Percentiles rank a stretch among this genome's conserved stretches.
phyloP scores from a whole-genome alignment of 2,113 vertebrate species.

The Reinhardtius hippoglossoides region DNA sequence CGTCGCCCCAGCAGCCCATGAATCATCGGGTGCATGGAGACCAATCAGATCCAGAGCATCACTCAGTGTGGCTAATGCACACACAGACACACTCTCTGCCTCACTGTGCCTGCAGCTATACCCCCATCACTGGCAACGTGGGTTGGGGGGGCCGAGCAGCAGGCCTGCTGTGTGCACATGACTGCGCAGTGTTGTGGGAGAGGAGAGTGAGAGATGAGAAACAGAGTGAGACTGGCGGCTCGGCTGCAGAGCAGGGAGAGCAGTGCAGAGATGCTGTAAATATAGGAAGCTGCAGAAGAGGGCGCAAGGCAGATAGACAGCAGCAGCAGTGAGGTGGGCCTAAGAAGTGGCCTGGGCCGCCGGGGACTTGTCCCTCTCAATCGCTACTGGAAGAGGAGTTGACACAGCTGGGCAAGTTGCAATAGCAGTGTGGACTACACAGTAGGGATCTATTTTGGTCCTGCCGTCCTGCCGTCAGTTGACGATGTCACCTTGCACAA shows the following conservation, averaged over 20 bases:
- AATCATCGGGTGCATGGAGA: conserved; percentile 55
- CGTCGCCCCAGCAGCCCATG: conserved; percentile 34
- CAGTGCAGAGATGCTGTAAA: conserved; percentile 16
- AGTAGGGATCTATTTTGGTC: conserved; percentile 81
- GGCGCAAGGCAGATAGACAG: conserved; percentile 49
- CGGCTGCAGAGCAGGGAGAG: conserved; percentile 60
- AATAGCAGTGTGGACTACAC: conserved; percentile 66
- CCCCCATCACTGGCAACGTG: conserved; percentile 59
- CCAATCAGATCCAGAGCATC: conserved; percentile 58
- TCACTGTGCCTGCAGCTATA: conserved; percentile 60
- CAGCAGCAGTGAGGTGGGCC: conserved; percentile 53
- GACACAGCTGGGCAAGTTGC: conserved; percentile 74
- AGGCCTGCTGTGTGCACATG: conserved; percentile 71
- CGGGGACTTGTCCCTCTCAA: conserved; percentile 54
- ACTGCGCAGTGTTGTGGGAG: conserved; percentile 68
- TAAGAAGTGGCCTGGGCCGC: conserved; percentile 48
- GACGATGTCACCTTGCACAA: conserved; percentile 77
- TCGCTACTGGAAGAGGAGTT: conserved; percentile 67
- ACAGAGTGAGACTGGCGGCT: conserved; percentile 51
- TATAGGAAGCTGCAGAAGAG: conserved; percentile 21
- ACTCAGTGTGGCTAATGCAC: conserved; percentile 30
- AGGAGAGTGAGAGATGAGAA: conserved; percentile 70
- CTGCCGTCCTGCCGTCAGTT: conserved; percentile 76
- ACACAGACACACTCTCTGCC: not conserved
- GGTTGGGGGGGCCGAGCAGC: conserved; percentile 45